These are phyloP conservation scores for Chamaetylas fuelleborni DNA, from an alignment of 2,113 vertebrate genomes.

Conservation along the genomic window DNA sequence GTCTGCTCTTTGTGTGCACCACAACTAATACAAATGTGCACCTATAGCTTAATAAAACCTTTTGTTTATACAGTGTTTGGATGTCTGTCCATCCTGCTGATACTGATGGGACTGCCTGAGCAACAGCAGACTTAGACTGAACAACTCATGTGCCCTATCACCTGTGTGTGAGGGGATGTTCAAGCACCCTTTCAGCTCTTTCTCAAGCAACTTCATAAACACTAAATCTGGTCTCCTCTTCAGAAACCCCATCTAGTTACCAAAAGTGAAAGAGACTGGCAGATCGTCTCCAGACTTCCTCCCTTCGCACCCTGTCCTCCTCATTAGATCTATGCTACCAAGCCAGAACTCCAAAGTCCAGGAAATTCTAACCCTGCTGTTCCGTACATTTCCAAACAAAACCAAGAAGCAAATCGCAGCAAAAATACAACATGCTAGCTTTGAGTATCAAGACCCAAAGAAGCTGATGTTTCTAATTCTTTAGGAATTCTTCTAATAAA, in stretches of 20 bases:
- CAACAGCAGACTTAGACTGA: not conserved
- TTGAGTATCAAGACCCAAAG: not conserved
- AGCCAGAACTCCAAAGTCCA: not conserved
- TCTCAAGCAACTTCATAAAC: not conserved
- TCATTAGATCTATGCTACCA: not conserved
- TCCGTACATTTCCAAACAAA: not conserved
- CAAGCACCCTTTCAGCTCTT: not conserved
- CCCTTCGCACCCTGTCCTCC: not conserved
- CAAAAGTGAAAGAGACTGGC: not conserved
- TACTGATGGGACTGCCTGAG: not conserved
- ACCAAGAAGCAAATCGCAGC: not conserved
- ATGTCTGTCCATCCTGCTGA: not conserved
- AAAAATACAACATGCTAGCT: not conserved
- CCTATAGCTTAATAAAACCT: not conserved
- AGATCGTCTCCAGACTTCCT: not conserved
- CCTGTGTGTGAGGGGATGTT: not conserved
- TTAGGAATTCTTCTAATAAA: constrained; percentile 37
- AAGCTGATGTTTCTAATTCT: not conserved
- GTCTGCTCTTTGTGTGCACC: not conserved
- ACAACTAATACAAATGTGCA: not conserved
- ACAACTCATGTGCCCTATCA: not conserved
- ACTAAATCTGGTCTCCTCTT: not conserved
- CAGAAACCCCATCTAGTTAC: not conserved
- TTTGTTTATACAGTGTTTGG: not conserved
- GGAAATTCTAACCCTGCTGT: not conserved